A percentile compares a stretch with the other conserved stretches of the same genome.
Evolutionary conservation across 2,113 vertebrate species (phyloP).

Genomic region (Cinclus mexicanus): DNA sequence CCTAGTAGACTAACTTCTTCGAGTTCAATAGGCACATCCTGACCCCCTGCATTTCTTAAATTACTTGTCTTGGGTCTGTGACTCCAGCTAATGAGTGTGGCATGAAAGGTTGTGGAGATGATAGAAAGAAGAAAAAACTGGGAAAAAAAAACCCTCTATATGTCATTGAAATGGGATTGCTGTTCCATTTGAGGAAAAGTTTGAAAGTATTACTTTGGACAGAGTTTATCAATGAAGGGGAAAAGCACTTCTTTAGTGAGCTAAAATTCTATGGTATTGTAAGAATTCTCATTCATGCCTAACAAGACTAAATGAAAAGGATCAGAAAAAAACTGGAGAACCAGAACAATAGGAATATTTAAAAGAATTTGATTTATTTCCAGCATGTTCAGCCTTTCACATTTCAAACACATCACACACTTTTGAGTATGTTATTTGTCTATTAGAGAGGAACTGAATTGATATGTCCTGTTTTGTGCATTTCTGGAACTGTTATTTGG

Average conservation of each 20-base stretch:
- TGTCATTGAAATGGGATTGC: not conserved
- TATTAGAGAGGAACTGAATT: not conserved
- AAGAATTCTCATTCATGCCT: not conserved
- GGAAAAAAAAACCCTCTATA: not conserved
- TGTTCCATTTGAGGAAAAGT: not conserved
- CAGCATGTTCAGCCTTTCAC: not conserved
- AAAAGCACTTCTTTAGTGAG: not conserved
- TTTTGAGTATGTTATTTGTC: not conserved
- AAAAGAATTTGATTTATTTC: not conserved
- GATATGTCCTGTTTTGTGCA: not conserved
- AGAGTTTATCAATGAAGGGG: not conserved
- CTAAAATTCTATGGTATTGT: not conserved
- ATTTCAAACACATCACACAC: not conserved
- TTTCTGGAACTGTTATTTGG: not conserved
- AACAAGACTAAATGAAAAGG: not conserved
- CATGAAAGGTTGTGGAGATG: not conserved
- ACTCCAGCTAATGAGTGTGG: not conserved
- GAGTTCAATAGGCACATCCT: fast-evolving
- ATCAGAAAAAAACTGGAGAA: not conserved
- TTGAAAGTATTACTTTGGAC: not conserved
- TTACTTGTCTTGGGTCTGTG: not conserved
- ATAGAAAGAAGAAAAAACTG: not conserved
- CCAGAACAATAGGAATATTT: not conserved
- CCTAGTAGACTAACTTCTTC: not conserved
- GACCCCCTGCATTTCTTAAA: not conserved